Base-by-base conservation (phyloP, 2,888 invertebrate genomes). In the Galerucella pusilla region DNA sequence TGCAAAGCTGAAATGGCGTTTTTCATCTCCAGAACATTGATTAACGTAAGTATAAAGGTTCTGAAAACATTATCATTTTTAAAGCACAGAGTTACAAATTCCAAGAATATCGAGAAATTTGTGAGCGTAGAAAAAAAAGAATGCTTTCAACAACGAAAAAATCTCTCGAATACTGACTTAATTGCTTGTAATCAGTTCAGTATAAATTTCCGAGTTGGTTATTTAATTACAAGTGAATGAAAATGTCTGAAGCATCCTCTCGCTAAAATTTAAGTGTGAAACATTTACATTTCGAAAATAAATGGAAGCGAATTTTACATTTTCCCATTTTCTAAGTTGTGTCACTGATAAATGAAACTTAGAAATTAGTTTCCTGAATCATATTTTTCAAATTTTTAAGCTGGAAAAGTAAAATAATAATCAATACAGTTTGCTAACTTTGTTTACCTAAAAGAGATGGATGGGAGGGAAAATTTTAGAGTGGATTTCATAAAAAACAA, bases 1-100 rank as follows among this genome's bases (percentile, higher is more conserved):
- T 94, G 93, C 86, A 94, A 93, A 90, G 93, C 93, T 65, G 94
- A 94, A 89, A 92, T 94, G 87, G 91, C 92, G 76, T 94, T 94
- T 88, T 92, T 94, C 89, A 90, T 93, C 85, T 91, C 92, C 80
- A 90, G 94, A 87, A 91, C 93, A 83, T 86, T 93, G 79, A 88
- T 94, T 81, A 94, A 94, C 87, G 94, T 94, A 89, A 93, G 94
- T 78, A 77, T 60, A n/a, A 28, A 65, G 20, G 20, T 60, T 42
- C 64, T 59, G n/a, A 20, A 57, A 59, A n/a, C 46, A 46, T 45
- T 60, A 42, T 45, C 20, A 20, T 68, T 68, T 46, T 42, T n/a
- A 25, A 28, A 25, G n/a, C 66, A 6, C 4, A 49, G 49, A 49
- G 4, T 14, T 49, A 12, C 14, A 49, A 49, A 12, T 12, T 49